Conservation (phyloP, 2,797 vertebrate genomes). For the Coluber constrictor region DNA sequence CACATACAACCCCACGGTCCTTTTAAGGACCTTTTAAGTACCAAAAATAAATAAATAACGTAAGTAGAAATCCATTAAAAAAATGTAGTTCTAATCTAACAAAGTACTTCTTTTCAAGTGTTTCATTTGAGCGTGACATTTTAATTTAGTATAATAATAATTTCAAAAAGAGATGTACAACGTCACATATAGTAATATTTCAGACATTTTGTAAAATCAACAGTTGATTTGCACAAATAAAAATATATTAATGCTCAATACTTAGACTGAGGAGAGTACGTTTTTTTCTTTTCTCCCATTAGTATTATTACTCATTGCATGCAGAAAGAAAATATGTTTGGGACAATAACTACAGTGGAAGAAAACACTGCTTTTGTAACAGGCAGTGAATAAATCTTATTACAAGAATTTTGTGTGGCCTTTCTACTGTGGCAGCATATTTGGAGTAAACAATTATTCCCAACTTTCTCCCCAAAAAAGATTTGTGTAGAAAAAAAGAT, state of each 20-base stretch:
- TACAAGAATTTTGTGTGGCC: not conserved
- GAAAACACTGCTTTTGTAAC: not conserved
- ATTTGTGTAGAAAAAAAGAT: not conserved
- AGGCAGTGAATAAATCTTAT: not conserved
- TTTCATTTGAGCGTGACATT: not conserved
- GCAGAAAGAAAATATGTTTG: not conserved
- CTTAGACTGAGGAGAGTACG: not conserved
- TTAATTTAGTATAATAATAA: not conserved
- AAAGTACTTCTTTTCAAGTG: not conserved
- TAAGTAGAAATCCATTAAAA: conserved; percentile 71
- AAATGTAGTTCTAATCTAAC: not conserved
- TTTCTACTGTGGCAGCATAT: not conserved
- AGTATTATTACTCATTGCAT: not conserved
- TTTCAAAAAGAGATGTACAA: not conserved
- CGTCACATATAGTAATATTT: not conserved
- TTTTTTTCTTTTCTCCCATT: not conserved
- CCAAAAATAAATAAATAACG: conserved; percentile 67
- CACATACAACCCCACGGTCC: too few relatives aligned
- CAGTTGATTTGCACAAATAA: not conserved
- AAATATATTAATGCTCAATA: too few relatives aligned
- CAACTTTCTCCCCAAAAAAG: not conserved
- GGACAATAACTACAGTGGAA: not conserved
- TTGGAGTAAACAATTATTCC: not conserved
- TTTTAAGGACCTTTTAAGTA: too few relatives aligned
- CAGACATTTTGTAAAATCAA: not conserved